phyloP scores from a whole-genome alignment of 2,797 vertebrate genomes.

The Eospalax fontanierii region DNA sequence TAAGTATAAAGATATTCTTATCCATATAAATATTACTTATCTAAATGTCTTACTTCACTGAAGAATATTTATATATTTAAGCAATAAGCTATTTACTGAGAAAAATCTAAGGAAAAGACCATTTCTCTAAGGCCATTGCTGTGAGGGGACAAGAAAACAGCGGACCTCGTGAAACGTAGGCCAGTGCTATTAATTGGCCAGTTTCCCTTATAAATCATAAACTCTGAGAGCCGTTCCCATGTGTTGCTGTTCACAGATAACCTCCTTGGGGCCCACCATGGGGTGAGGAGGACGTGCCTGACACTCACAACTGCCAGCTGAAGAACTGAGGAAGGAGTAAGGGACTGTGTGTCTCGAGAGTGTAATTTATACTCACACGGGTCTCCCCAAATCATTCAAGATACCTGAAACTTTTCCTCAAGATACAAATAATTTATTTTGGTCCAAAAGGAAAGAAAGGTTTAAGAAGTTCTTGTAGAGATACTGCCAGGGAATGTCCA shows the following conservation, averaged over 20 bases:
- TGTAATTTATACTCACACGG: neutral
- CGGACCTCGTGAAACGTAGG: neutral
- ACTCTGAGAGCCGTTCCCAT: neutral
- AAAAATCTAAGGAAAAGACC: no score
- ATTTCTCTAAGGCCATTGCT: no score
- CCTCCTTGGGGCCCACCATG: neutral
- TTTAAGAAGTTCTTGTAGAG: neutral
- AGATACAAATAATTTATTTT: conserved; percentile 22
- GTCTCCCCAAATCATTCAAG: neutral
- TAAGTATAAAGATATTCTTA: no score
- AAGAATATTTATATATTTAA: no score
- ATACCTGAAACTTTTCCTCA: conserved; percentile 34
- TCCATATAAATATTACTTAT: no score
- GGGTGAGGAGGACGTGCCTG: neutral
- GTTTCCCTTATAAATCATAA: neutral
- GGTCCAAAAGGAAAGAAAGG: neutral
- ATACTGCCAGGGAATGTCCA: neutral
- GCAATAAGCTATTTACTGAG: no score
- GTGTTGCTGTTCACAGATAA: neutral
- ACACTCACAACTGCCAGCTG: neutral
- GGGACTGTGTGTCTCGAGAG: neutral
- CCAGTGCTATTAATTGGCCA: neutral
- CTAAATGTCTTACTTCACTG: no score
- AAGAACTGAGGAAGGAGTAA: neutral
- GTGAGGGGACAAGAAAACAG: no score